These are phyloP conservation scores for Eciton burchellii DNA, from an alignment of 1,140 invertebrate genomes.

Conservation along the genomic window DNA sequence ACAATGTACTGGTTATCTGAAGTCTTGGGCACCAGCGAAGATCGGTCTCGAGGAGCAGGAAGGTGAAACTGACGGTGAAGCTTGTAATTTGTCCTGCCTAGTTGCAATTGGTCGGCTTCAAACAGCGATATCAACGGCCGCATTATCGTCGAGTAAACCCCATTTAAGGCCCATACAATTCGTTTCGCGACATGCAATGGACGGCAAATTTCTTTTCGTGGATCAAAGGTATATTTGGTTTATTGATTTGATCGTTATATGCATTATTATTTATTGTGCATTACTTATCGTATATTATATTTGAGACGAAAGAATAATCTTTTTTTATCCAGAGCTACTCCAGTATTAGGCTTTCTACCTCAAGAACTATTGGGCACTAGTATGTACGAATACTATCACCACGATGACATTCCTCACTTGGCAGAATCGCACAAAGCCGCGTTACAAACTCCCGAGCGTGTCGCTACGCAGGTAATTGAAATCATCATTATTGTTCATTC, in stretches of 20 bases:
- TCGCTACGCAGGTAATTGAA: constrained; percentile 87
- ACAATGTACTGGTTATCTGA: constrained; percentile 96
- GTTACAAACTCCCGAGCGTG: constrained; percentile 88
- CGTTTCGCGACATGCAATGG: constrained; percentile 96
- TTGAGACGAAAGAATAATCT: constrained; percentile 15
- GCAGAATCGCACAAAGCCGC: constrained; percentile 94
- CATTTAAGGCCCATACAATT: constrained; percentile 89
- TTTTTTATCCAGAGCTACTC: constrained; percentile 89
- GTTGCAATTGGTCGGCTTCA: constrained; percentile 92
- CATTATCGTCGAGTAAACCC: constrained; percentile 74
- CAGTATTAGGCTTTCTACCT: constrained; percentile 95
- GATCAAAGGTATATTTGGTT: constrained; percentile 91
- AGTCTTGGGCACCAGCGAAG: constrained; percentile 95
- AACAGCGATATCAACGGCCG: constrained; percentile 78
- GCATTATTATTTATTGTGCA: background rate
- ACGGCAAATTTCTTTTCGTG: constrained; percentile 98
- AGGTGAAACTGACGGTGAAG: constrained; percentile 90
- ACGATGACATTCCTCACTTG: constrained; percentile 92
- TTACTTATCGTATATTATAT: background rate
- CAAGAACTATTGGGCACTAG: constrained; percentile 97
- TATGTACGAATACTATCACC: constrained; percentile 97
- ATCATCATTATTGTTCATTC: background rate
- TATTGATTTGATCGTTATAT: background rate
- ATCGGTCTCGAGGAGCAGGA: constrained; percentile 89
- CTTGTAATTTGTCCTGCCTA: constrained; percentile 93